Evolutionary conservation across 2,797 vertebrate genomes (phyloP).

Genomic region (Dendrocincla tyrannina): DNA sequence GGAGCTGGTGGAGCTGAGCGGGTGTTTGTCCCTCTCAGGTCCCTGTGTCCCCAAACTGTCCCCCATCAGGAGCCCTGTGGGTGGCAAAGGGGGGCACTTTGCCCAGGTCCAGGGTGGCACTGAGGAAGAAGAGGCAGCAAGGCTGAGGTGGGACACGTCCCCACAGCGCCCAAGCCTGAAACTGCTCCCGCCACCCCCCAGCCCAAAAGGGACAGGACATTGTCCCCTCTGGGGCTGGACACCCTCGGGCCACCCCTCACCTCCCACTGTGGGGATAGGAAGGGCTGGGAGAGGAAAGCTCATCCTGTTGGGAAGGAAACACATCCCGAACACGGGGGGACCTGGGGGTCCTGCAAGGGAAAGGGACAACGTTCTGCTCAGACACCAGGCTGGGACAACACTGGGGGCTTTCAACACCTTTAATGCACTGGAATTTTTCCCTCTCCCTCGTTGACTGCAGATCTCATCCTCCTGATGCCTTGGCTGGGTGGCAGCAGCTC

Average conservation of each 20-base stretch:
- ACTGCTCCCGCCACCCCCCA: not conserved
- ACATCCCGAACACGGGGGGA: accelerated
- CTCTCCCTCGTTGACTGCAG: not conserved
- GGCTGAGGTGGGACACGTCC: accelerated
- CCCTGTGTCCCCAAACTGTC: accelerated
- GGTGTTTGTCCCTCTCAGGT: accelerated
- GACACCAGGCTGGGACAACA: not conserved
- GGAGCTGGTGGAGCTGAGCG: not conserved
- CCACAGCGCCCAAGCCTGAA: accelerated
- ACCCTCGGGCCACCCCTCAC: not conserved
- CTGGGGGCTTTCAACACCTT: not conserved
- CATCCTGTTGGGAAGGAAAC: accelerated
- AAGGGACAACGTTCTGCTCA: not conserved
- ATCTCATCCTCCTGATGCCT: accelerated
- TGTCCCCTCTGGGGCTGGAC: accelerated
- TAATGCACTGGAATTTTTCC: not conserved
- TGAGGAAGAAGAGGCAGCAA: too few species aligned
- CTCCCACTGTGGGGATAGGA: accelerated
- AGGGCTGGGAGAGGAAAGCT: not conserved
- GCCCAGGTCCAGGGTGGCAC: not conserved
- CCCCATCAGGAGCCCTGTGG: accelerated
- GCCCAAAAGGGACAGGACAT: not conserved
- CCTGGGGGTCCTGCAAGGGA: not conserved
- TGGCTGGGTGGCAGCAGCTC: not conserved
- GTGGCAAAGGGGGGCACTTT: not conserved